Evolutionary conservation across 1,140 invertebrate genomes (phyloP), one percentile per base, ranked within the genome.

Genomic region (Calephelis nemesis): DNA sequence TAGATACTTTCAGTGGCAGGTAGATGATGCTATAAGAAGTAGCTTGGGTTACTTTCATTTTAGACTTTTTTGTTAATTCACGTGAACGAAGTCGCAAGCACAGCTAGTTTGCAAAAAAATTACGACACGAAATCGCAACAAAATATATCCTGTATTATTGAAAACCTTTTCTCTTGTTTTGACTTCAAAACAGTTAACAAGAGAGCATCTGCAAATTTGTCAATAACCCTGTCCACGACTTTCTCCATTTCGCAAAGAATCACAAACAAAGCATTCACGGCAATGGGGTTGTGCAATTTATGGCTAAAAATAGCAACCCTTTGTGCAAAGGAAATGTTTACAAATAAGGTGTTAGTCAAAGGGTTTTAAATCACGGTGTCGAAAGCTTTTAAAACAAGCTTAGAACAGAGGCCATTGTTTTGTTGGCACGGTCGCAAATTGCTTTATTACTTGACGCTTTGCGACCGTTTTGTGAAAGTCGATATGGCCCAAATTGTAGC

Each of bases 281-380:
- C 78, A 82, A 84, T 87, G 70, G 81, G 78, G 83, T 91, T 90
- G 87, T 74, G 84, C 87, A 90, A 91, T 82, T 85, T 85, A 75
- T 79, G 74, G 79, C 78, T 74, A 70, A 82, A 82, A 83, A 87
- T 85, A 84, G 76, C 79, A 70, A 80, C 78, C 86, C 85, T 91
- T 91, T 91, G 86, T 91, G 77, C 78, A 77, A 68, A 74, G 68
- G 74, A 73, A 74, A 81, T 91, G 89, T 91, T 91, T 91, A 90
- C 89, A 88, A 90, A 89, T 85, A 89, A 82, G 74, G 81, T 82
- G 74, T 82, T 79, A 85, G 81, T 87, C 87, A 89, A 90, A 91
- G 89, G 89, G 88, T 90, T 89, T 90, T 91, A 91, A 90, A 91
- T 91, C 87, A 90, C 81, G 74, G 83, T 74, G 87, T 89, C 81